These are phyloP conservation scores for Chaetorhynchus papuensis DNA, from an alignment of 2,113 vertebrate species.

Conservation along the genomic window DNA sequence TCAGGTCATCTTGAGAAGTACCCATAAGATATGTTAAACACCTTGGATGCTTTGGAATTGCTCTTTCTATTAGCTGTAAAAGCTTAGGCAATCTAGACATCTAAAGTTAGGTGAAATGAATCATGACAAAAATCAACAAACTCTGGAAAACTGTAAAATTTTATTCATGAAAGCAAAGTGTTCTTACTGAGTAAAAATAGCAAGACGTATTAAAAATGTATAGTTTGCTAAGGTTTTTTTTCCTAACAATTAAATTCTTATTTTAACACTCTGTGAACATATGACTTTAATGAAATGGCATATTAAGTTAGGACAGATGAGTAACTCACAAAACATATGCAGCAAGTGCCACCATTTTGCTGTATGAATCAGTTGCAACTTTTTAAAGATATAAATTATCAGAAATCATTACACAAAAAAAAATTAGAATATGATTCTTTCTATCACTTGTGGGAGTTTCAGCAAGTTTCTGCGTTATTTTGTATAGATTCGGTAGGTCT, in stretches of 20 bases:
- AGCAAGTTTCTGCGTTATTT: neutral
- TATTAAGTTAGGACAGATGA: neutral
- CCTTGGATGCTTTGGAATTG: neutral
- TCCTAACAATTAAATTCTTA: neutral
- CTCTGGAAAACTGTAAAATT: neutral
- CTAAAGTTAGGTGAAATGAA: neutral
- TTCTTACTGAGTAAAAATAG: neutral
- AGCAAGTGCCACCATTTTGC: neutral
- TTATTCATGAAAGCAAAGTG: neutral
- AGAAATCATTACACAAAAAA: neutral
- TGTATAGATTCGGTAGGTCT: neutral
- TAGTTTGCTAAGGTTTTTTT: neutral
- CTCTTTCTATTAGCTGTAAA: neutral
- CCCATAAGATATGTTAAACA: neutral
- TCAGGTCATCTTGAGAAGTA: neutral
- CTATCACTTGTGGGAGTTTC: neutral
- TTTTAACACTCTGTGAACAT: neutral
- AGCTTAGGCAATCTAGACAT: neutral
- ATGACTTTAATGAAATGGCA: neutral
- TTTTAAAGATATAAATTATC: neutral
- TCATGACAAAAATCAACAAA: neutral
- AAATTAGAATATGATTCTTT: neutral
- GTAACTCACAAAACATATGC: neutral
- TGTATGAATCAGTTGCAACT: neutral
- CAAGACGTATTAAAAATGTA: neutral